phyloP scores from a whole-genome alignment of 2,113 vertebrate genomes.

The Chitala chitala region DNA sequence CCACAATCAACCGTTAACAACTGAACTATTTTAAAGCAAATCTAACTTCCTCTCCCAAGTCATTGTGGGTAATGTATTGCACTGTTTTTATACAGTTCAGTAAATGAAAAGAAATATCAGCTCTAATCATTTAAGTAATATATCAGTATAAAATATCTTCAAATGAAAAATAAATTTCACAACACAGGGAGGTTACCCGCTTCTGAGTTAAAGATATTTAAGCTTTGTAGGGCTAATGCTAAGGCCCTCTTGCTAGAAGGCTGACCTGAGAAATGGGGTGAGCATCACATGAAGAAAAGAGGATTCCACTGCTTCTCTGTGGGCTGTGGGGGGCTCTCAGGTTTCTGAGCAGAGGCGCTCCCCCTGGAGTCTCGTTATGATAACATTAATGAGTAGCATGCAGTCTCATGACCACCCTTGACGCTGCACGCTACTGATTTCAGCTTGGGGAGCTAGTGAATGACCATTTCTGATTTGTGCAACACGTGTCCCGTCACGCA shows the following conservation, averaged over 20 bases:
- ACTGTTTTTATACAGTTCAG: no score
- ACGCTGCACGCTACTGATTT: slow-evolving; percentile 48
- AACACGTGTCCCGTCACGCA: no score
- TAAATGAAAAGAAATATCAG: no score
- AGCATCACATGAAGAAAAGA: background rate
- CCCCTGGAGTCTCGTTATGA: slow-evolving; percentile 7
- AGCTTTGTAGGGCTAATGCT: background rate
- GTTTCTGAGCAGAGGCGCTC: background rate
- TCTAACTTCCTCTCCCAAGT: no score
- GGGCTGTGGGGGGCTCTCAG: background rate
- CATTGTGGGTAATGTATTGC: no score
- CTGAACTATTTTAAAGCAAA: no score
- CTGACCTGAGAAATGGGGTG: background rate
- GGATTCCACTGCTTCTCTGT: background rate
- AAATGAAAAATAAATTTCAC: no score
- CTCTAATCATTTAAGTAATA: no score
- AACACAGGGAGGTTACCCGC: background rate
- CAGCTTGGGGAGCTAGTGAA: slow-evolving; percentile 54
- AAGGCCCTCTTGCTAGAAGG: background rate
- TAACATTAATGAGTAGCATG: slow-evolving; percentile 27
- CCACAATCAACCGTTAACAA: no score
- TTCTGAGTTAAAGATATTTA: background rate
- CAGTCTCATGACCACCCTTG: slow-evolving; percentile 45
- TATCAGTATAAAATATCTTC: no score
- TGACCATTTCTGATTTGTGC: slow-evolving; percentile 51